Evolutionary conservation across 1,140 invertebrate genomes (phyloP).

Genomic region (Nylanderia fulva): DNA sequence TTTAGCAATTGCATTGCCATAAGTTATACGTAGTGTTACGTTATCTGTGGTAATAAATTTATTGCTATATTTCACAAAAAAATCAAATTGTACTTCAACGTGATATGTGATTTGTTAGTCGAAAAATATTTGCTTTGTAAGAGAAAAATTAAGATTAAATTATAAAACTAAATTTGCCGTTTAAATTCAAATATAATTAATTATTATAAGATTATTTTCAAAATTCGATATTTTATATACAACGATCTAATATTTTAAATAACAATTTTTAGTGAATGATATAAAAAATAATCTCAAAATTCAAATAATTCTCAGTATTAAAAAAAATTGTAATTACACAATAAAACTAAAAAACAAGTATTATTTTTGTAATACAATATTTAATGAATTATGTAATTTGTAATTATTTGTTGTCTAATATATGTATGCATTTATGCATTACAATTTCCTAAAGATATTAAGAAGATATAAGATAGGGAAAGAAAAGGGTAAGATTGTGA

Average conservation of each 20-base stretch:
- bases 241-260: conserved; percentile 30
- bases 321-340: not conserved
- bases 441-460: conserved; percentile 3
- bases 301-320: not conserved
- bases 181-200: no score
- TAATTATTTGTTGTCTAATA: not conserved
- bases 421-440: not conserved
- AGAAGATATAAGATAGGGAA: not conserved
- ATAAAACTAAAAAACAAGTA: not conserved
- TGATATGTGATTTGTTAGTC: not conserved
- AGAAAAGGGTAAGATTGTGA: not conserved
- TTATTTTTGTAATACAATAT: not conserved
- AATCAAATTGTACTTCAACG: not conserved
- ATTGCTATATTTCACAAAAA: not conserved
- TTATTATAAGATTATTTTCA: no score
- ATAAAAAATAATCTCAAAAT: not conserved
- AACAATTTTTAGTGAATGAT: not conserved
- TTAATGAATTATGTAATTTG: not conserved
- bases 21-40: no score
- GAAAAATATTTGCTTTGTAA: not conserved
- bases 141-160: no score
- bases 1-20: not conserved
- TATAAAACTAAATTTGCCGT: not conserved
- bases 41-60: not conserved
- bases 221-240: not conserved